Evolutionary conservation across 2,113 vertebrate genomes (phyloP).

Genomic region (Sander vitreus): DNA sequence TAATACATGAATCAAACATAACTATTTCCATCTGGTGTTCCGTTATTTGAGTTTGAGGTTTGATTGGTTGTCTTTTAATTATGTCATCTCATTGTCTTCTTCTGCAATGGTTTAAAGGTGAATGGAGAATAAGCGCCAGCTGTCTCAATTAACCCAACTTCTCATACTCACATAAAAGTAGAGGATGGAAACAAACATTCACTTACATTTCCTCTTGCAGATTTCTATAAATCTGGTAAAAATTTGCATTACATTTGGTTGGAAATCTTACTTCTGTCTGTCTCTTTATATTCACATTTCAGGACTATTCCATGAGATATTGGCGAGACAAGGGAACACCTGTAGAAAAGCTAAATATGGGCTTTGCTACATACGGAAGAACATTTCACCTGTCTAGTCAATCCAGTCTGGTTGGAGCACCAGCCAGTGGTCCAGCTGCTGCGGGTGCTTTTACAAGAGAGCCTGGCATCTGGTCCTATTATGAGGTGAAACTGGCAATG

Average conservation of each 20-base stretch:
- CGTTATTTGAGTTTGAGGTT: not conserved
- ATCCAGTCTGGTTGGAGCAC: constrained; percentile 68
- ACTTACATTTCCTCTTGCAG: not conserved
- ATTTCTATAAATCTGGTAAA: not conserved
- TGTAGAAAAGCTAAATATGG: constrained; percentile 86
- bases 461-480: constrained; percentile 86
- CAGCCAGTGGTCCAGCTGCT: constrained; percentile 73
- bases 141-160: not conserved
- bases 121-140: not conserved
- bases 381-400: constrained; percentile 77
- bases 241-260: not conserved
- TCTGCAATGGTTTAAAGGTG: not conserved
- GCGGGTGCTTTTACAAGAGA: constrained; percentile 83
- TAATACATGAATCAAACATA: not conserved
- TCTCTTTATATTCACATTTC: not conserved
- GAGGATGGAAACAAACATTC: not conserved
- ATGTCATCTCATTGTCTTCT: not conserved
- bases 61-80: not conserved
- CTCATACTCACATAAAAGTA: not conserved
- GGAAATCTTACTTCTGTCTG: not conserved
- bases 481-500: constrained; percentile 79
- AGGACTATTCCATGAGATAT: constrained; percentile 85
- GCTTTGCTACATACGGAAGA: constrained; percentile 85
- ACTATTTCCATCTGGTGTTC: not conserved
- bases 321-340: constrained; percentile 84